Percentiles rank a stretch among this genome's conserved stretches.
These are phyloP conservation scores for Cromileptes altivelis DNA, from an alignment of 2,113 vertebrate species.

Conservation along the genomic window DNA sequence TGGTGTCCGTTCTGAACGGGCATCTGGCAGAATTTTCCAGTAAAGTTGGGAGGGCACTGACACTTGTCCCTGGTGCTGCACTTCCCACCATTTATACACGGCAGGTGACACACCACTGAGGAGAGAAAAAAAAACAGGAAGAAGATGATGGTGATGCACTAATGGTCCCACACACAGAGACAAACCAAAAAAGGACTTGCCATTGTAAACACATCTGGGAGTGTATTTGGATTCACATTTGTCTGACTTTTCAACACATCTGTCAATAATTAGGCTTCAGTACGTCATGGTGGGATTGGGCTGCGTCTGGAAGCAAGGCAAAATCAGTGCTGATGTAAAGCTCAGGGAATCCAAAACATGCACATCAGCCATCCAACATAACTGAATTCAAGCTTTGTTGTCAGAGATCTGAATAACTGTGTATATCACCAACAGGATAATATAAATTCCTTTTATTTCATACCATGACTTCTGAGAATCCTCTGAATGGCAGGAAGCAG, in stretches of 20 bases:
- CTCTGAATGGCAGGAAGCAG: too few species aligned
- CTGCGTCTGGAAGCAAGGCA: not conserved
- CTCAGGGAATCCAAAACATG: not conserved
- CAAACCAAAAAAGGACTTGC: not conserved
- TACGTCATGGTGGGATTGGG: not conserved
- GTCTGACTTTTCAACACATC: slow-evolving; percentile 20
- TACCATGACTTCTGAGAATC: too few species aligned
- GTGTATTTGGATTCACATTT: slow-evolving; percentile 18
- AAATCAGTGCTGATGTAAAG: not conserved
- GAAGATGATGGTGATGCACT: not conserved
- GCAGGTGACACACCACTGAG: slow-evolving; percentile 97
- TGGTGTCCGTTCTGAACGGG: slow-evolving; percentile 85
- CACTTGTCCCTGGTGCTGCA: slow-evolving; percentile 96
- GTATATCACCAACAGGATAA: not conserved
- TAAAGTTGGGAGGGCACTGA: slow-evolving; percentile 96
- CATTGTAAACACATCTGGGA: not conserved
- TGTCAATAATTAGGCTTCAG: slow-evolving; percentile 11
- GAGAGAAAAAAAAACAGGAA: slow-evolving; percentile 37
- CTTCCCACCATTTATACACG: slow-evolving; percentile 97
- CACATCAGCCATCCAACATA: not conserved
- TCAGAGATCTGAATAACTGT: not conserved
- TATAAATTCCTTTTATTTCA: too few species aligned
- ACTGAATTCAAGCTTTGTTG: not conserved
- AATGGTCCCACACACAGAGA: not conserved
- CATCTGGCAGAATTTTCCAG: slow-evolving; percentile 97